Base-by-base conservation (phyloP, 30 jellyfish, hydroid and myxozoan species). In the Euphysa ruthae region DNA sequence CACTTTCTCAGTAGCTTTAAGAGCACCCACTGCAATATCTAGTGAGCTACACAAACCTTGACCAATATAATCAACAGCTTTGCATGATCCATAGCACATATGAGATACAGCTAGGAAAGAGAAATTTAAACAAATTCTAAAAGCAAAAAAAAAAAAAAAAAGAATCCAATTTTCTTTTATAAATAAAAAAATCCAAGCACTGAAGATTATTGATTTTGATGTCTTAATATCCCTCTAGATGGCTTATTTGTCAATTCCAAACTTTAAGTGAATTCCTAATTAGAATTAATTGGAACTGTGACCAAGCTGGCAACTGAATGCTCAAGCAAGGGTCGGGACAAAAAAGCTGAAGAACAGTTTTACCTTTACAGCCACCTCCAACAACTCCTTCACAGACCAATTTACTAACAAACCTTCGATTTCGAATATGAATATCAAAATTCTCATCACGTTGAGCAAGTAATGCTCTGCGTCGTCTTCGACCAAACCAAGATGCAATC, bases 341-440 rank as follows among this genome's bases (percentile, higher is more conserved):
- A n/a, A n/a, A n/a, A n/a, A n/a, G n/a, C n/a, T n/a, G n/a, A n/a
- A n/a, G n/a, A n/a, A n/a, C n/a, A n/a, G n/a, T n/a, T n/a, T 2
- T 21, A 90, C 98, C 98, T 90, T 82, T 81, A 78, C 98, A 90
- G 19, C 95, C 92, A 18, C 98, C 98, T 1, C 98, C 98, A 51
- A 90, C 98, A 6, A 90, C 28, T 21, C 98, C 98, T 81, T 90
- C 98, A 61, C 98, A 90, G 21, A 90, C 61, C 21, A 90, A 66
- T 42, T 90, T 90, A 62, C 98, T 90, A 82, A 90, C 75, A 58
- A 90, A 90, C 2, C 98, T 62, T 19, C 92, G 66, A 50, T 90
- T 75, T 22, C 98, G 90, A 32, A 90, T 66, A 68, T 90, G 98
- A 29, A 74, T 50, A 64, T 90, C 95, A 38, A 90, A 90, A 35